phyloP scores from a whole-genome alignment of 1,140 invertebrate species.

The Drosophila pandora region DNA sequence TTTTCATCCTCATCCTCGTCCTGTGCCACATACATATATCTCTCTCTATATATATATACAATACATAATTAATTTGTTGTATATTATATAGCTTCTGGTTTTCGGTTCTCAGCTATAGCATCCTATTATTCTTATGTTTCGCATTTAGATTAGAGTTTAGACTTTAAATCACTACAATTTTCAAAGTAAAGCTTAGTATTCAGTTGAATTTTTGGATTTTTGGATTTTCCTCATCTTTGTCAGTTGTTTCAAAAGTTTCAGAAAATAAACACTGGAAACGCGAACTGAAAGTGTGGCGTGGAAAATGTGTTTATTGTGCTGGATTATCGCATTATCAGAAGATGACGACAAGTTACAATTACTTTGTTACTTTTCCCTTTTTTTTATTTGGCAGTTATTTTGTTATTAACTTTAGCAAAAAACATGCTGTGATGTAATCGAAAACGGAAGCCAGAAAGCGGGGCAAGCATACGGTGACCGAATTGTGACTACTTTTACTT shows the following conservation, averaged over 20 bases:
- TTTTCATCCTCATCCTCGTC: not conserved
- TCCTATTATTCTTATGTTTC: conserved; percentile 10
- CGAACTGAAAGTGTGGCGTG: conserved; percentile 10
- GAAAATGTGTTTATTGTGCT: conserved; percentile 32
- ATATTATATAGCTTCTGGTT: conserved; percentile 38
- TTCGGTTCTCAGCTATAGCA: conserved; percentile 20
- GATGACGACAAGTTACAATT: conserved; percentile 40
- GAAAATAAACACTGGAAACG: conserved; percentile 36
- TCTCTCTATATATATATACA: conserved; percentile 37
- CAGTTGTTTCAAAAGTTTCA: not conserved
- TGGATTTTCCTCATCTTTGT: conserved; percentile 6
- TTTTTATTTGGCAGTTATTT: conserved; percentile 73
- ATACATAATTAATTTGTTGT: conserved; percentile 15
- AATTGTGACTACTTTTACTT: conserved; percentile 48
- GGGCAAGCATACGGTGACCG: conserved; percentile 19
- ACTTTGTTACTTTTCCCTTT: conserved; percentile 14
- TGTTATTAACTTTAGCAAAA: conserved; percentile 50
- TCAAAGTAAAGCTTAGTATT: conserved; percentile 77
- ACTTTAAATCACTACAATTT: conserved; percentile 70
- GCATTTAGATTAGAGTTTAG: conserved; percentile 18
- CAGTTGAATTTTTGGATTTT: conserved; percentile 58
- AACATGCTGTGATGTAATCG: conserved; percentile 46
- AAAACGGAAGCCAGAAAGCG: conserved; percentile 14
- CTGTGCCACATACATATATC: conserved; percentile 48
- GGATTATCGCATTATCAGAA: conserved; percentile 28